These are phyloP conservation scores for Trachelus troglodyta DNA, from an alignment of 2,888 invertebrate genomes.

Conservation along the genomic window DNA sequence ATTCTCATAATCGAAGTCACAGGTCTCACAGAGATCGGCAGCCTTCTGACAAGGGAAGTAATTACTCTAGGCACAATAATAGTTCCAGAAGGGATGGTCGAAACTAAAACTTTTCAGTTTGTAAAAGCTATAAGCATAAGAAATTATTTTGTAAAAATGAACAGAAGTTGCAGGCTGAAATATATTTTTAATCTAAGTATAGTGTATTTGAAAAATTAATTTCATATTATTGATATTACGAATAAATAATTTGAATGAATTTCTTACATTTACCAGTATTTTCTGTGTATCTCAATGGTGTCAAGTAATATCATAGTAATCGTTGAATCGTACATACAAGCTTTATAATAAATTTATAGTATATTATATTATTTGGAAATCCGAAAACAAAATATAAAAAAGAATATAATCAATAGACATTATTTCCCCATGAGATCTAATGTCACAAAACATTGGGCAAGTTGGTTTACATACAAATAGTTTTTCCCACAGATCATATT, in stretches of 20 bases:
- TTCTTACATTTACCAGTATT: background rate
- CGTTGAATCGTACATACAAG: background rate
- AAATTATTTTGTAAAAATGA: background rate
- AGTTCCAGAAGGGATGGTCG: constrained; percentile 3
- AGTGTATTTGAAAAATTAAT: background rate
- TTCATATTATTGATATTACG: background rate
- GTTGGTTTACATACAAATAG: background rate
- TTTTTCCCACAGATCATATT: constrained; percentile 21
- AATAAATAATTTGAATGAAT: background rate
- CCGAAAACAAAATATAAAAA: background rate
- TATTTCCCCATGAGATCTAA: background rate
- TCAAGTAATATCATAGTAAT: background rate
- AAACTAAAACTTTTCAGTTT: background rate
- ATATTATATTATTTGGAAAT: background rate
- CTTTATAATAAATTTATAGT: background rate
- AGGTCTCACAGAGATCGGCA: constrained; percentile 33
- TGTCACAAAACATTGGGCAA: background rate
- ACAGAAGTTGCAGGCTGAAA: background rate
- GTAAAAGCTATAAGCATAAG: background rate
- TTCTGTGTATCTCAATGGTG: background rate
- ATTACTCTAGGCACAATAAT: constrained; percentile 29
- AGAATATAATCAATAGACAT: background rate
- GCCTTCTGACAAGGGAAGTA: constrained; percentile 26
- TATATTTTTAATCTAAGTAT: background rate
- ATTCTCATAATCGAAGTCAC: constrained; percentile 32